phyloP scores from a whole-genome alignment of 2,113 vertebrate species.

The Dipodomys spectabilis region DNA sequence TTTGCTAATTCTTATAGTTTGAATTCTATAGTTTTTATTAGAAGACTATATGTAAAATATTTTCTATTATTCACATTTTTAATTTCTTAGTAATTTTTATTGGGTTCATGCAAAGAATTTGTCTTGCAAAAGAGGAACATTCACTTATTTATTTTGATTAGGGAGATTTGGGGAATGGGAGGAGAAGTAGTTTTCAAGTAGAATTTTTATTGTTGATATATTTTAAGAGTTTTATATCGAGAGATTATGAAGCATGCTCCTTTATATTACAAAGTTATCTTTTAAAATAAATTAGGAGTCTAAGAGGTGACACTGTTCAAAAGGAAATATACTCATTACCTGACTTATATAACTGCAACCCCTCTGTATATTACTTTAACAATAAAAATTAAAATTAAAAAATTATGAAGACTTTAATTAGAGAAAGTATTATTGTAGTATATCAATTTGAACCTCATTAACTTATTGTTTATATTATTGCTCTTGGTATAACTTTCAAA shows the following conservation, averaged over 20 bases:
- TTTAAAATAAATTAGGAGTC: background rate
- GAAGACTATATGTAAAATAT: background rate
- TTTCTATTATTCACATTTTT: conserved; percentile 24
- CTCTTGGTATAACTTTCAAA: background rate
- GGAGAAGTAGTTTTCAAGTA: background rate
- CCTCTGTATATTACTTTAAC: background rate
- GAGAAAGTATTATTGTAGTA: conserved; percentile 32
- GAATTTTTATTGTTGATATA: conserved; percentile 9
- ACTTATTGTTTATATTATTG: conserved; percentile 19
- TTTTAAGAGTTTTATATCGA: conserved; percentile 51
- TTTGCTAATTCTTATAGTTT: background rate
- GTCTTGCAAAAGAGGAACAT: background rate
- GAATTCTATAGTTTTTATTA: background rate
- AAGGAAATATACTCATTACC: too few species aligned
- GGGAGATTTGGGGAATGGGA: background rate
- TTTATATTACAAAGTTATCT: background rate
- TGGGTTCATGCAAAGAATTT: conserved; percentile 17
- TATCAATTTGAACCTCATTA: conserved; percentile 43
- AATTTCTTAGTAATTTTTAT: conserved; percentile 25
- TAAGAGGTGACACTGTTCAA: too few species aligned
- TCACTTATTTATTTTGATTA: conserved; percentile 34
- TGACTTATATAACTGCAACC: too few species aligned
- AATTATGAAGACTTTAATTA: background rate
- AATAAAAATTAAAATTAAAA: background rate
- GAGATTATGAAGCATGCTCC: conserved; percentile 23